A percentile compares a stretch with the other conserved stretches of the same genome.
Conservation (phyloP, 1,140 invertebrate species). For the Mercenaria mercenaria region DNA sequence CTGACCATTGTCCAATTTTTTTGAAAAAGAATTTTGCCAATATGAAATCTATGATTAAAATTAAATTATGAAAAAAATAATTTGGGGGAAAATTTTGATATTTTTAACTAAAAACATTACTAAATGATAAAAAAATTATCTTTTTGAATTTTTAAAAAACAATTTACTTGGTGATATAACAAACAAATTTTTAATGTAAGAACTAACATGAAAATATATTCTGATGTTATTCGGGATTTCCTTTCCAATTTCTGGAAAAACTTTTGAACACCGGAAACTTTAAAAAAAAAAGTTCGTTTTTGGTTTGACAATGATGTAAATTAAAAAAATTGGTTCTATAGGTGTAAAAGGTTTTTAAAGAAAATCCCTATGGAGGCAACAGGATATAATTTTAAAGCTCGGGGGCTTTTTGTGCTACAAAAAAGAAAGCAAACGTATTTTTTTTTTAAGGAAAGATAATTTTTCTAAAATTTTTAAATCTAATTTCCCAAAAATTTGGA, state of each 20-base stretch:
- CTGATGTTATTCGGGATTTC: neutral
- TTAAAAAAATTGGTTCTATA: neutral
- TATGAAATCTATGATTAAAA: neutral
- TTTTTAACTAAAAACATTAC: neutral
- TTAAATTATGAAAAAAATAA: neutral
- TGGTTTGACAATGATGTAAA: constrained; percentile 26
- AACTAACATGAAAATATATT: neutral
- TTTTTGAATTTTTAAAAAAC: too few species aligned
- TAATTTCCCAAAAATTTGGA: neutral
- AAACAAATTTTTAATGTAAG: neutral
- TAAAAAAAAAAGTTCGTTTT: neutral
- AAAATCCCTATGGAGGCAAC: neutral
- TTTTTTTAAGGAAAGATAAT: neutral
- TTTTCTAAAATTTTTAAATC: neutral
- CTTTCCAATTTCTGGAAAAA: neutral
- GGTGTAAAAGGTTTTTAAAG: neutral
- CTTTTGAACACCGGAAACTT: neutral
- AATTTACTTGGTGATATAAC: neutral
- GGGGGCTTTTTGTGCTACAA: neutral
- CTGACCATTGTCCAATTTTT: neutral
- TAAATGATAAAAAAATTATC: neutral
- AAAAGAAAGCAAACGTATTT: neutral
- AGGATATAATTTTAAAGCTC: neutral
- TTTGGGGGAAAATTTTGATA: neutral
- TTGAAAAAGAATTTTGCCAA: neutral